phyloP scores from a whole-genome alignment of 2,888 invertebrate genomes.

The Lasioglossum villosulum region DNA sequence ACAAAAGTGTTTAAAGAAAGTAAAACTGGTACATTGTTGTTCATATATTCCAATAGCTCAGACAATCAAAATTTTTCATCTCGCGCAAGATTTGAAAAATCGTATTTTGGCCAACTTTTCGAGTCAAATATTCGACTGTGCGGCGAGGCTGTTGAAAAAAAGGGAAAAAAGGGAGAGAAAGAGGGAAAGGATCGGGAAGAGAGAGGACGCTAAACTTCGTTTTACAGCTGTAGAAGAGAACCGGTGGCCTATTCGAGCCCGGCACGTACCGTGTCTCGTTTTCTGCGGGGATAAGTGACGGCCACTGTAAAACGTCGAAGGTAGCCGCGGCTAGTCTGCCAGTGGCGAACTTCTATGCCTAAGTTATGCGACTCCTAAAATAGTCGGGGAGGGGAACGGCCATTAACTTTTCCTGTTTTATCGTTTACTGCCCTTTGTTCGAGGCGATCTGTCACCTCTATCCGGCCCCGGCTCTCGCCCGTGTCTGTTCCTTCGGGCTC shows the following conservation, averaged over 20 bases:
- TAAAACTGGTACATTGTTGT: too few relatives aligned
- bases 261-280: constrained; percentile 33
- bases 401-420: constrained; percentile 48
- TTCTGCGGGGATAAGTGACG: constrained; percentile 41
- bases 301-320: constrained; percentile 35
- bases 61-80: too few relatives aligned
- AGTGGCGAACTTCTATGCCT: constrained; percentile 29
- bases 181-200: background rate
- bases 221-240: constrained; percentile 39
- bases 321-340: constrained; percentile 30
- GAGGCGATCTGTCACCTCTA: constrained; percentile 44
- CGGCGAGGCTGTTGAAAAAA: background rate
- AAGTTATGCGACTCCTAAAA: constrained; percentile 47
- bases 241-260: constrained; percentile 12
- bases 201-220: constrained; percentile 48
- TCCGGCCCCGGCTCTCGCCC: background rate
- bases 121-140: too few relatives aligned
- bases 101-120: too few relatives aligned
- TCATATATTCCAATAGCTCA: too few relatives aligned
- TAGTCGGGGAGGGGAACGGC: constrained; percentile 26
- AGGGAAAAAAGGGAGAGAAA: background rate
- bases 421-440: constrained; percentile 48
- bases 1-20: too few relatives aligned
- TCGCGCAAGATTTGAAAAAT: too few relatives aligned
- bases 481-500: background rate